A percentile compares a stretch with the other conserved stretches of the same genome.
phyloP scores from a whole-genome alignment of 2,888 invertebrate genomes.

The Mallateleia sp. region DNA sequence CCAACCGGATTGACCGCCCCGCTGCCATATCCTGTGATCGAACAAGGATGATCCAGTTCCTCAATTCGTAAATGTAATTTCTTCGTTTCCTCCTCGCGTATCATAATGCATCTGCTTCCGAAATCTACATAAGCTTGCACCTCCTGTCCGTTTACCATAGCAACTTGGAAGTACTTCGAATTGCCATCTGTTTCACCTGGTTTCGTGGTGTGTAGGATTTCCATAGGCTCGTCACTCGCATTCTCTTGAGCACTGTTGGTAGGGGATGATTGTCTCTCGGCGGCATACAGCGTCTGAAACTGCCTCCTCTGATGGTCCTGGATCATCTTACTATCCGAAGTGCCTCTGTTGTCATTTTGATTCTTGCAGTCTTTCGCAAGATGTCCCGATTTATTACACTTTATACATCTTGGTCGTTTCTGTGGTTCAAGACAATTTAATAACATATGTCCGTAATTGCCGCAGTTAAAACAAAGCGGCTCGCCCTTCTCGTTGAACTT shows the following conservation, averaged over 20 bases:
- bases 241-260: neutral
- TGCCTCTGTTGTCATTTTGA: no score
- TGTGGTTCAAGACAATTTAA: constrained; percentile 41
- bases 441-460: constrained; percentile 34
- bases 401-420: constrained; percentile 35
- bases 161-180: constrained; percentile 36
- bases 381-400: constrained; percentile 31
- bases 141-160: constrained; percentile 33
- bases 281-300: neutral
- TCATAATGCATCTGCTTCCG: constrained; percentile 38
- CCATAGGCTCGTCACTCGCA: neutral
- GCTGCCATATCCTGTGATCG: constrained; percentile 25
- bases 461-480: constrained; percentile 36
- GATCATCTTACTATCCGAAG: no score
- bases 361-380: constrained; percentile 7
- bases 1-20: constrained; percentile 21
- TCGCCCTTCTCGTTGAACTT: constrained; percentile 32
- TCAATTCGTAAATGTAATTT: constrained; percentile 2
- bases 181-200: neutral
- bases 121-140: constrained; percentile 18
- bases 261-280: neutral
- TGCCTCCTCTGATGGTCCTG: neutral
- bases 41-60: neutral
- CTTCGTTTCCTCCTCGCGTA: constrained; percentile 19
- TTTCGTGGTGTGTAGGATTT: constrained; percentile 15